Base-by-base conservation (phyloP, 1,140 invertebrate species). In the Drepana arcuata region DNA sequence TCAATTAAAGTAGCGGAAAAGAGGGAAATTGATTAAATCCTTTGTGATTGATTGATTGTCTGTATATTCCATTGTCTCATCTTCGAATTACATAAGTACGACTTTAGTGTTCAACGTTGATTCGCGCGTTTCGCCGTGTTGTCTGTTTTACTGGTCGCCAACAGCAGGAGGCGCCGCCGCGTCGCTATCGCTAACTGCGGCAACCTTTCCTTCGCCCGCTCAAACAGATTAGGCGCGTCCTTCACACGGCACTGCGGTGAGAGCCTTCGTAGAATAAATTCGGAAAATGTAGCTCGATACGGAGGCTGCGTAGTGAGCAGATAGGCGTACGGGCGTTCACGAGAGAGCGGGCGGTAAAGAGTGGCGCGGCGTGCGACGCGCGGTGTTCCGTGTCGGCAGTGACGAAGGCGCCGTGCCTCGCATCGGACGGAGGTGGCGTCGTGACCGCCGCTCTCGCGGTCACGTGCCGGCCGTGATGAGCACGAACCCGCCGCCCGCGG, bases 401-500 rank as follows among this genome's bases (percentile, higher is more conserved):
- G 71, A 68, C 62, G 55, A 53, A 40, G 61, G 54, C 62, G 67
- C 61, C 66, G 66, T 61, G 62, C 51, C 50, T 46, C 65, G 58
- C 57, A 56, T 43, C 64, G 63, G 62, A 61, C 69, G 66, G 48
- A 62, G 60, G 63, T 52, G 68, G 60, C 42, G 48, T 27, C 41
- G 50, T 39, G 51, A 43, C 48, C 40, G 39, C 57, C 18, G 45
- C 33, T 25, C 41, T 48, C 51, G 29, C 41, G 47, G 29, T 36
- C 55, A 45, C 50, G 44, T 44, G 56, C 47, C 61, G 21, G 57
- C 60, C 63, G 64, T 64, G 58, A 78, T 72, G 79, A 67, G 71
- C 56, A 84, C 75, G 65, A 86, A 83, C 51, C 85, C 85, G 56
- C 84, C 85, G 48, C 78, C 85, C 42, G 82, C 78, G 48, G 54